Evolutionary conservation across 1,140 invertebrate species (phyloP).

Genomic region (Magallana gigas): DNA sequence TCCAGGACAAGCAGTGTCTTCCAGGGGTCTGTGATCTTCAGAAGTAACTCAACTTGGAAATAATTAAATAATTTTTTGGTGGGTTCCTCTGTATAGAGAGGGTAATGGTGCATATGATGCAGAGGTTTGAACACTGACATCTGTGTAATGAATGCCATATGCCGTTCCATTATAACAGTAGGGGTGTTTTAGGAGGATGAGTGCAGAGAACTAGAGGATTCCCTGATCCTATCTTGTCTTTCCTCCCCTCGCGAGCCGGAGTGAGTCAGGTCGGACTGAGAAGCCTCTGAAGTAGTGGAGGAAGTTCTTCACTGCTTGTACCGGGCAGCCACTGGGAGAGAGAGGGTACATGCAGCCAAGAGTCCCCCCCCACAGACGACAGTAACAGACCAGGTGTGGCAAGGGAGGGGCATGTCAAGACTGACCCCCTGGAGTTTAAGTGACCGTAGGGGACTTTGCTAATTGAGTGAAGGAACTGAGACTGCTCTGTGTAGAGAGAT

Average conservation of each 20-base stretch:
- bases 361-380: neutral
- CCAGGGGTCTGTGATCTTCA: neutral
- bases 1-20: neutral
- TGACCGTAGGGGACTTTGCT: neutral
- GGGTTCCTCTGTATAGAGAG: neutral
- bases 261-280: constrained; percentile 1
- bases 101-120: constrained; percentile 29
- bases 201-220: neutral
- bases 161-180: constrained; percentile 20
- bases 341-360: neutral
- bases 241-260: neutral
- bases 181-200: constrained; percentile 12
- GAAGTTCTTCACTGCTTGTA: neutral
- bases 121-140: constrained; percentile 25
- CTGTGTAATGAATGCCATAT: constrained; percentile 31
- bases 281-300: neutral
- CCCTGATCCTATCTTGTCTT: constrained; percentile 35
- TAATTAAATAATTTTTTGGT: neutral
- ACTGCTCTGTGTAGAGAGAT: neutral
- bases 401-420: neutral
- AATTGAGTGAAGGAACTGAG: neutral
- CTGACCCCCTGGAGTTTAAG: neutral
- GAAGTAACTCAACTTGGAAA: neutral
- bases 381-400: constrained; percentile 10
- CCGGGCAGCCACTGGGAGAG: neutral